Base-by-base conservation (phyloP, 2,113 vertebrate species). In the Bostrychus sinensis region DNA sequence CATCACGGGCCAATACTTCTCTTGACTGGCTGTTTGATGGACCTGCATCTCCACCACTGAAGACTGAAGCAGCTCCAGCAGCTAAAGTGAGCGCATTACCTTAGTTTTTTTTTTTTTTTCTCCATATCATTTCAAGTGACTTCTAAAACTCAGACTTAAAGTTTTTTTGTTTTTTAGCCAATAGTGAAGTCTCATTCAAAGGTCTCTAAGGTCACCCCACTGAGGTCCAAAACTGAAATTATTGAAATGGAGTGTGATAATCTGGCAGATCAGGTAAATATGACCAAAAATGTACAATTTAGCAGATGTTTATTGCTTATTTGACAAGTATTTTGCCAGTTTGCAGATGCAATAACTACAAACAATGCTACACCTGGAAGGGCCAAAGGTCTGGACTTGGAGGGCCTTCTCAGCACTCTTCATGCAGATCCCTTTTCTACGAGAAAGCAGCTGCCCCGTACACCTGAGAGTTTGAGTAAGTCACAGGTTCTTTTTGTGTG, bases 391-490 rank as follows among this genome's bases (percentile, higher is more conserved):
- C 43, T 86, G 41, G 57, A 89, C 14, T 79, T 96, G 43, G 93
- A 93, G 11, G 84, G 88, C 7, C 74, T 93, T 13, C 69, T 94
- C 23, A 73, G 56, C 6, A 83, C 66, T 19, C 74, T 95, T 25
- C 89, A 83, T 5, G 62, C 77, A 56, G 86, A 96, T 66, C 94
- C 95, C 0, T 96, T 98, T 83, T 77, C 93, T 67, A 79, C 93
- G 8, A 91, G 76, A 50, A 94, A 90, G 7, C 89, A 96, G 80
- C 89, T 96, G 62, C 90, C 92, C 3, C 90, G 91, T 28, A 97
- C 96, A 48, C 95, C 96, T 48, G 95, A 98, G 78, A 94, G 93
- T 62, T 85, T 97, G 61, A 84, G 95, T 98, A 88, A 91, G 95
- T 92, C 2, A 0, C 16, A 17, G 1, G 1, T 17, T 11, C 3